Evolutionary conservation across 2,797 vertebrate species (phyloP), one percentile per base, ranked within the genome.

Genomic region (Oryzias sinensis): DNA sequence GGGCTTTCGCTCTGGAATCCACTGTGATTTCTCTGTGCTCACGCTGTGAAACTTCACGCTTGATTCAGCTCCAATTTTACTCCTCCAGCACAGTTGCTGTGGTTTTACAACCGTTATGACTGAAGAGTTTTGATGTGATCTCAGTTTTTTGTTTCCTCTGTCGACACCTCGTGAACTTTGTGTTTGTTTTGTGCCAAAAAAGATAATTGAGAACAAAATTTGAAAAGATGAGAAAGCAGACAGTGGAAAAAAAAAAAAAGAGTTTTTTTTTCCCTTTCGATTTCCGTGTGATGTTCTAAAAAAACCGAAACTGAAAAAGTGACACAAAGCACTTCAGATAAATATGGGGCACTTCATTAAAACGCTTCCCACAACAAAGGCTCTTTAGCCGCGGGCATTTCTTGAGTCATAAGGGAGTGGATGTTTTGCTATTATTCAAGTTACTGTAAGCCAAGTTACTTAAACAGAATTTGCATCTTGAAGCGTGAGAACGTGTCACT

Each of bases 301-400:
- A 62, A 77, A 82, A 85, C 59, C 1, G 65, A 86, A 85, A 83
- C 69, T 18, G 82, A 79, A 53, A 92, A 88, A 84, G 87, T 62
- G 72, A 81, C 80, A 81, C 83, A 76, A 79, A 80, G 85, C 78
- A 75, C 83, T 92, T 94, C 90, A 93, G 90, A 93, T 88, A 93
- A 95, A 90, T 88, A 92, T 89, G 85, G 87, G 88, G 90, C 88
- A 81, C 86, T 90, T 89, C 88, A 92, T 93, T 92, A 94, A 90
- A 92, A 89, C 80, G 82, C 64, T 70, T 80, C 80, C 92, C 90
- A 94, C 93, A 90, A 94, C 82, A 94, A 93, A 91, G 82, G 70
- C 66, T 83, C 60, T 55, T 86, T 82, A 81, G 86, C 88, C 81
- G 72, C 65, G 63, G 77, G 80, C 82, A 82, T 86, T 81, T 85